Evolutionary conservation across 64 coral and sea anemone genomes (phyloP).

Genomic region (Porites lutea): DNA sequence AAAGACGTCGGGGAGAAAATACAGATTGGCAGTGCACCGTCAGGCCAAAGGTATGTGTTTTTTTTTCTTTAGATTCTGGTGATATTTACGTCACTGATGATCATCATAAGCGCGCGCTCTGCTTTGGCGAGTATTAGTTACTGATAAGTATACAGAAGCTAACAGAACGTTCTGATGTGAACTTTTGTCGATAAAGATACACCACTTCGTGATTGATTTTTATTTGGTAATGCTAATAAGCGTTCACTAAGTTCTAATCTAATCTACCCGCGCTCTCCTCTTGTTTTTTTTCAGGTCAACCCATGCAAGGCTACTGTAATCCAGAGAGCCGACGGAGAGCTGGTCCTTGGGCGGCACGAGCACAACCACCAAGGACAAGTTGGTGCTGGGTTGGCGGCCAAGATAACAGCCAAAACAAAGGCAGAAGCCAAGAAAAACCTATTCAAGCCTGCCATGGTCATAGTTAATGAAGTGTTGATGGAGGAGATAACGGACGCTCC

Average conservation of each 20-base stretch:
- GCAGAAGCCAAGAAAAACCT: not conserved
- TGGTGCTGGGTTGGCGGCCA: constrained; percentile 22
- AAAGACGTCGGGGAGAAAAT: not conserved
- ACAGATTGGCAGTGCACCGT: not conserved
- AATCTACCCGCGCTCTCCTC: not conserved
- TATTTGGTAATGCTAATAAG: no score
- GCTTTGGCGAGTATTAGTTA: no score
- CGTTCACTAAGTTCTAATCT: no score
- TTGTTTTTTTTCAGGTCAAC: constrained; percentile 12
- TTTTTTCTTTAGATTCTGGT: no score
- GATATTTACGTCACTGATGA: no score
- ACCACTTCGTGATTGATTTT: no score
- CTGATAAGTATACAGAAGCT: no score
- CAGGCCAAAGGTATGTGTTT: no score
- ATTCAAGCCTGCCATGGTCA: constrained; percentile 24
- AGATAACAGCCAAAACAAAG: constrained; percentile 3
- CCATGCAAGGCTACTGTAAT: constrained; percentile 13
- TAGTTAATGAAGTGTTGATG: constrained; percentile 7
- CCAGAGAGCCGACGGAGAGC: constrained; percentile 7
- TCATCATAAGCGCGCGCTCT: no score
- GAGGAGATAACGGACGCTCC: constrained; percentile 19
- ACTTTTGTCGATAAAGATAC: no score
- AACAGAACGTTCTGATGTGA: no score
- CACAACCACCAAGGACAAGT: constrained; percentile 21
- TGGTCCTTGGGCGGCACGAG: constrained; percentile 5